phyloP scores from a whole-genome alignment of 30 jellyfish, hydroid and myxozoan species.

The Morbakka virulenta region DNA sequence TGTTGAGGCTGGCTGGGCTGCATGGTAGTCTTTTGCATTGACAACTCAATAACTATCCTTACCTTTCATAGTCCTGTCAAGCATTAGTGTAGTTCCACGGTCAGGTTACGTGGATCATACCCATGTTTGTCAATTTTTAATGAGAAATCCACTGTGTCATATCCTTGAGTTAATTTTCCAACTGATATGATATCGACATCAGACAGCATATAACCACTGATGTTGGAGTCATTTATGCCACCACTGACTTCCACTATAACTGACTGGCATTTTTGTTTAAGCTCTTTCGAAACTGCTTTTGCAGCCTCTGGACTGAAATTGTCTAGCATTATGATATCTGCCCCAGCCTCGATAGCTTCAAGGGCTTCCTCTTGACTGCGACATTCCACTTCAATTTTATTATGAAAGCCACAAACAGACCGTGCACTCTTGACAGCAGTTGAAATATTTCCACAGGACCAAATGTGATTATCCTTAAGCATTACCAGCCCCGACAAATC shows the following conservation, averaged over 20 bases:
- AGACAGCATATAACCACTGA: slow-evolving; percentile 60
- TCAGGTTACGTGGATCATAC: slow-evolving; percentile 60
- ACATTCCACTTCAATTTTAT: slow-evolving; percentile 88
- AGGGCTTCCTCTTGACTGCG: slow-evolving; percentile 66
- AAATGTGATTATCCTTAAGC: slow-evolving; percentile 83
- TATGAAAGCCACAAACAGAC: slow-evolving; percentile 71
- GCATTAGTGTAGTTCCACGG: too few species aligned
- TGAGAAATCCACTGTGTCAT: slow-evolving; percentile 74
- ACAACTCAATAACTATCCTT: too few species aligned
- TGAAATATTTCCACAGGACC: slow-evolving; percentile 74
- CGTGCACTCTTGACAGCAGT: slow-evolving; percentile 75
- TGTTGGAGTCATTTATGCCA: slow-evolving; percentile 46
- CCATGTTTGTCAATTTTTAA: slow-evolving; percentile 69
- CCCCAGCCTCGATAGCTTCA: slow-evolving; percentile 73
- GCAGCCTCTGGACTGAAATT: slow-evolving; percentile 52
- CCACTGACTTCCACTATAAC: slow-evolving; percentile 80
- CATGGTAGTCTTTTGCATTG: too few species aligned
- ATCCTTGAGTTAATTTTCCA: slow-evolving; percentile 79
- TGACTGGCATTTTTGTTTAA: slow-evolving; percentile 37
- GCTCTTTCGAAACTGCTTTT: slow-evolving; percentile 51
- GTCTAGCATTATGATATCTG: slow-evolving; percentile 82
- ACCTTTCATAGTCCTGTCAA: too few species aligned
- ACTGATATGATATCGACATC: slow-evolving; percentile 68
- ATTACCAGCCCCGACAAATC: slow-evolving; percentile 76
- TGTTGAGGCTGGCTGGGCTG: too few species aligned